These are phyloP conservation scores for Dasyornis broadbenti DNA, from an alignment of 2,113 vertebrate species.

Conservation along the genomic window DNA sequence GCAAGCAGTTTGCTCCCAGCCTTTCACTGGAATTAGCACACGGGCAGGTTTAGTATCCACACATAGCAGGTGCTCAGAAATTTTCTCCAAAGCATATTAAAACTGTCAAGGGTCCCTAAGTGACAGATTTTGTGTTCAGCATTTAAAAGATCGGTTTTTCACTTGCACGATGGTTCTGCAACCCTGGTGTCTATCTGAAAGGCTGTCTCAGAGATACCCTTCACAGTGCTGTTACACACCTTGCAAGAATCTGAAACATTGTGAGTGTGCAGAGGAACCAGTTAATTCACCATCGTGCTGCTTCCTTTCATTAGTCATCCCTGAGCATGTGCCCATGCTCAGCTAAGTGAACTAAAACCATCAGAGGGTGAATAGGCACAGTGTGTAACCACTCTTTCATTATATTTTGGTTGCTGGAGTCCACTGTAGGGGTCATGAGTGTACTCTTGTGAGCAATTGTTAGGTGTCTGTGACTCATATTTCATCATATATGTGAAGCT, in stretches of 20 bases:
- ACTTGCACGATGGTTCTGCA: neutral
- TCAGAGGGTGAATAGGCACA: neutral
- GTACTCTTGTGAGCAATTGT: fast-evolving
- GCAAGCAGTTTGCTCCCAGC: neutral
- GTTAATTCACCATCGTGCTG: neutral
- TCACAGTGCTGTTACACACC: neutral
- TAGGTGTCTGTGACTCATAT: neutral
- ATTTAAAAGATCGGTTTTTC: neutral
- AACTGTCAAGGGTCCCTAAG: neutral
- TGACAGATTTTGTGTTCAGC: neutral
- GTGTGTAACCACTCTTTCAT: neutral
- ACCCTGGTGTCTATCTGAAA: neutral
- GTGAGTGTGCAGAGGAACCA: fast-evolving
- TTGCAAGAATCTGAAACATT: neutral
- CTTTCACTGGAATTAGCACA: neutral
- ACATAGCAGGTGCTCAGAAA: neutral
- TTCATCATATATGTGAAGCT: neutral
- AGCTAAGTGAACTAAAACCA: neutral
- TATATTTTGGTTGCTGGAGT: neutral
- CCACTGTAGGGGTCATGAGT: neutral
- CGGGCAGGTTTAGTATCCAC: neutral
- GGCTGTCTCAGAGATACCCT: neutral
- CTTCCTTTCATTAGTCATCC: neutral
- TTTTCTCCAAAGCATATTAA: neutral
- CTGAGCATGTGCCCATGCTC: neutral